Evolutionary conservation across 1,140 invertebrate genomes (phyloP).

Genomic region (Drosophila cardini): DNA sequence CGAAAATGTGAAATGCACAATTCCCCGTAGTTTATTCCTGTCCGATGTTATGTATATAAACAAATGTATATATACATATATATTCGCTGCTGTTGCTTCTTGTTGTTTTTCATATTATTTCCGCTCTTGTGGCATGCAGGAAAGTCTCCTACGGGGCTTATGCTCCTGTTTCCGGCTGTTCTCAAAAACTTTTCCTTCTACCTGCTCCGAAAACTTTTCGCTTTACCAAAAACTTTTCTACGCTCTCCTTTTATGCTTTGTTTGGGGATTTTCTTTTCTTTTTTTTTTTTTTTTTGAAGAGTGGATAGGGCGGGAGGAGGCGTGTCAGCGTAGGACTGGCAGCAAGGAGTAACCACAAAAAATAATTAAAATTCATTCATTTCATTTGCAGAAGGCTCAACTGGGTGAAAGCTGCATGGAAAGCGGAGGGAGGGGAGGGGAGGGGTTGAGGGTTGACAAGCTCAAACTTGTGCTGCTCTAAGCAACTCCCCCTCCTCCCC

Average conservation of each 20-base stretch:
- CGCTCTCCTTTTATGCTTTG: conserved; percentile 1
- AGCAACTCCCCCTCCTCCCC: not conserved
- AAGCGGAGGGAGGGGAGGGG: no score
- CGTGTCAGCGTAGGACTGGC: not conserved
- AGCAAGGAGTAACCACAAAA: conserved; percentile 47
- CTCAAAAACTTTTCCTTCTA: conserved; percentile 43
- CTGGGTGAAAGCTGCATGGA: not conserved
- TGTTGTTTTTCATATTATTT: conserved; percentile 46
- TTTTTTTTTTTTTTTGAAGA: not conserved
- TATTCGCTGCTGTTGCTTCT: not conserved
- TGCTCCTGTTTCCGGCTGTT: conserved; percentile 47
- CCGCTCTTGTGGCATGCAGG: conserved; percentile 42
- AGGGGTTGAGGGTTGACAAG: conserved; percentile 13
- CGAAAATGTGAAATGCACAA: not conserved
- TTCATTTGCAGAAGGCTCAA: conserved; percentile 62
- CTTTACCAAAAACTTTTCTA: conserved; percentile 53
- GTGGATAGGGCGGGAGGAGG: not conserved
- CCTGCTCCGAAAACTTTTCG: conserved; percentile 52
- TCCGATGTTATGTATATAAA: conserved; percentile 1
- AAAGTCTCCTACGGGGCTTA: conserved; percentile 30
- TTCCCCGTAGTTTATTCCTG: conserved; percentile 5
- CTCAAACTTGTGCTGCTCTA: conserved; percentile 28
- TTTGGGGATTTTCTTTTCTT: not conserved
- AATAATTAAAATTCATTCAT: conserved; percentile 83
- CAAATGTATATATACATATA: not conserved